Conservation (phyloP, 2,113 vertebrate species). For the Pelusios castaneus region DNA sequence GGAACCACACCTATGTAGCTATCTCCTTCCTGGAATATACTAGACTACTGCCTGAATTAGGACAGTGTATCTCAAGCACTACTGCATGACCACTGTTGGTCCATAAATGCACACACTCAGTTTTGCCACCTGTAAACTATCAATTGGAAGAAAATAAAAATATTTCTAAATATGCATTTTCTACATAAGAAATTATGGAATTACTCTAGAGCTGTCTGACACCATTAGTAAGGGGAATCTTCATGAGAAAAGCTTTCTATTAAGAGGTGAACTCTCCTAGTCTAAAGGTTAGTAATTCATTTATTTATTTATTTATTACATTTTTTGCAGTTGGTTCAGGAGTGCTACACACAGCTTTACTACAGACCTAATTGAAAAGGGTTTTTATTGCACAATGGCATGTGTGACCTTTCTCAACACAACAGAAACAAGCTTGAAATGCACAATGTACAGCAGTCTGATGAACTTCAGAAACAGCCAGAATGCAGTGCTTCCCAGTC, state of each 20-base stretch:
- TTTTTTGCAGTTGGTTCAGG: not conserved
- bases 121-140: not conserved
- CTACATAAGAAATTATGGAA: not conserved
- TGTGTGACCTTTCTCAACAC: not conserved
- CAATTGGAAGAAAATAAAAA: not conserved
- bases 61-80: not conserved
- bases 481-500: not conserved
- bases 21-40: not conserved
- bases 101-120: not conserved
- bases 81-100: not conserved
- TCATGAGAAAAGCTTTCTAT: not conserved
- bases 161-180: not conserved
- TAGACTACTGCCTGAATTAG: not conserved
- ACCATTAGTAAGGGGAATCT: not conserved
- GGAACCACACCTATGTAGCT: too few relatives aligned
- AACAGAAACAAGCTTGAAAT: not conserved
- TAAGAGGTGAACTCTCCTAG: not conserved
- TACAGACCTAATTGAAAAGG: not conserved
- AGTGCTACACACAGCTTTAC: not conserved
- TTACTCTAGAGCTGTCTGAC: not conserved
- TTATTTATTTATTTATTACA: not conserved
- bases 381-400: not conserved
- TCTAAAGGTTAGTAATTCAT: not conserved
- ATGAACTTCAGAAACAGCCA: not conserved
- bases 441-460: not conserved